These are phyloP conservation scores for Chloroceryle aenea DNA, from an alignment of 2,113 vertebrate species.

Conservation along the genomic window DNA sequence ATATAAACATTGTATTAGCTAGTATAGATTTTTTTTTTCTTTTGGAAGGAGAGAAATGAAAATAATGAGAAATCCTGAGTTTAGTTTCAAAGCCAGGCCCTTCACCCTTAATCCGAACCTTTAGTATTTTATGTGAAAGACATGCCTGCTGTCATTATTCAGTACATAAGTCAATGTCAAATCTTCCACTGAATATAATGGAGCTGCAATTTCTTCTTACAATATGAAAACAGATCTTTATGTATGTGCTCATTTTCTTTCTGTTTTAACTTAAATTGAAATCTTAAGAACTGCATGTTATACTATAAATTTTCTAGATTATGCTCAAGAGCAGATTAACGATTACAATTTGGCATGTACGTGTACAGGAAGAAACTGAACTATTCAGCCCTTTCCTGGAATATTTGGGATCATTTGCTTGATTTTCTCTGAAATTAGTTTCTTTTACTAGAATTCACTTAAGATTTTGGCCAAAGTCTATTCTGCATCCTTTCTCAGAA, in stretches of 20 bases:
- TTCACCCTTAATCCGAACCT: constrained; percentile 13
- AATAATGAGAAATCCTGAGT: constrained; percentile 30
- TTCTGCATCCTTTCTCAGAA: background rate
- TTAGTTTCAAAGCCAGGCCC: background rate
- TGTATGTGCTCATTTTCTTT: background rate
- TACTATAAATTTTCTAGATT: background rate
- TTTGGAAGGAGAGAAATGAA: background rate
- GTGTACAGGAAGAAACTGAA: background rate
- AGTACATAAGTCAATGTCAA: background rate
- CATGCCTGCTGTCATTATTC: background rate
- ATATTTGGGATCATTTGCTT: constrained; percentile 13
- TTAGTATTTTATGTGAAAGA: background rate
- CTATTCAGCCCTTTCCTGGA: background rate
- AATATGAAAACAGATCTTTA: background rate
- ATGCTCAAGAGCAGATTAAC: background rate
- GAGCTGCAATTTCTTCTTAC: background rate
- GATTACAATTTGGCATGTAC: background rate
- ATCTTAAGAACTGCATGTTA: background rate
- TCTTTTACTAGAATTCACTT: background rate
- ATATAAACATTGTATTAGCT: constrained; percentile 33
- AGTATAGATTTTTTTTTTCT: constrained; percentile 20
- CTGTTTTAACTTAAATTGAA: background rate
- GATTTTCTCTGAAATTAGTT: background rate
- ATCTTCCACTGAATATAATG: background rate
- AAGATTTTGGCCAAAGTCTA: background rate